phyloP scores from a whole-genome alignment of 2,888 invertebrate genomes.

The Sinopyrophorus schimmeli region DNA sequence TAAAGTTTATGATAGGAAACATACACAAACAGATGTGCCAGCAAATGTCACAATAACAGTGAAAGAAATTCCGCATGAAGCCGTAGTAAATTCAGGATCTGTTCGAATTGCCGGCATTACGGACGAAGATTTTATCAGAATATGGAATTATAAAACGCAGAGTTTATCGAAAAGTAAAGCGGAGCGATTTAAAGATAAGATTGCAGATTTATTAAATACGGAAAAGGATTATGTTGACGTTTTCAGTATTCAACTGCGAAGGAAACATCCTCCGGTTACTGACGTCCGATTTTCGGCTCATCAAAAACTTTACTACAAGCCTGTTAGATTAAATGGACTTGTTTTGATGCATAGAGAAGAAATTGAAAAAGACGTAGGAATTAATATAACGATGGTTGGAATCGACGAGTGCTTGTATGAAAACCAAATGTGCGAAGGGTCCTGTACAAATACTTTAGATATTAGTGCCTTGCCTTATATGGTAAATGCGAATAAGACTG shows the following conservation, averaged over 20 bases:
- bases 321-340: constrained; percentile 91
- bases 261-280: constrained; percentile 84
- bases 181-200: constrained; percentile 85
- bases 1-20: constrained; percentile 91
- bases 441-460: constrained; percentile 91
- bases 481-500: constrained; percentile 97
- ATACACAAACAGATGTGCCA: constrained; percentile 91
- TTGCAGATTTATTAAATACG: constrained; percentile 83
- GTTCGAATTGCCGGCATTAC: constrained; percentile 90
- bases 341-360: constrained; percentile 91
- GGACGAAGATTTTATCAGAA: constrained; percentile 94
- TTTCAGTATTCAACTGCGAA: constrained; percentile 90
- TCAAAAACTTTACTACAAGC: constrained; percentile 94
- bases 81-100: constrained; percentile 93
- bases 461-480: constrained; percentile 89
- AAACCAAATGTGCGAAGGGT: constrained; percentile 93
- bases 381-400: constrained; percentile 96
- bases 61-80: constrained; percentile 92
- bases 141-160: constrained; percentile 90
- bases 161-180: constrained; percentile 84
- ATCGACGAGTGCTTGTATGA: constrained; percentile 96
- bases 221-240: constrained; percentile 91
- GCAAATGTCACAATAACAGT: constrained; percentile 97
- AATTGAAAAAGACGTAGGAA: constrained; percentile 92
- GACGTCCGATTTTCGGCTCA: constrained; percentile 94